These are phyloP conservation scores for Beris chalybata DNA, from an alignment of 2,888 invertebrate species.

Conservation along the genomic window DNA sequence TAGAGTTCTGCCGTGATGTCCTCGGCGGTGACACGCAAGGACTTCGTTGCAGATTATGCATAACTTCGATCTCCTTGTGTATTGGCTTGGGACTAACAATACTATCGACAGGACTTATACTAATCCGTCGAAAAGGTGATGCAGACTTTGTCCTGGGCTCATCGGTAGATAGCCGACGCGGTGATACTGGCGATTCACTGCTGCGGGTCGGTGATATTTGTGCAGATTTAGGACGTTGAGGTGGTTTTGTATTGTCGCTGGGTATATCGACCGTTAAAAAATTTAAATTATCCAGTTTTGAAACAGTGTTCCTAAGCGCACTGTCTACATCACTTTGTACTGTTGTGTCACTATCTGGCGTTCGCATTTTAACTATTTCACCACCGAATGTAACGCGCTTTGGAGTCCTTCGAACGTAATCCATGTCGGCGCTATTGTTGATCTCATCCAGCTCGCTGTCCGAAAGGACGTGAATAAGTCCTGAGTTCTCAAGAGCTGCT, in stretches of 20 bases:
- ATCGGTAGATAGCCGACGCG: constrained; percentile 35
- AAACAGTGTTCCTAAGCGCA: constrained; percentile 9
- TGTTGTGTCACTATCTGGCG: constrained; percentile 79
- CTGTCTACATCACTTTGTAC: constrained; percentile 61
- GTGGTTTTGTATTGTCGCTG: constrained; percentile 54
- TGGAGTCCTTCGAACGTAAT: constrained; percentile 60
- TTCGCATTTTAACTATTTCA: constrained; percentile 82
- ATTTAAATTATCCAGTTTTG: constrained; percentile 42
- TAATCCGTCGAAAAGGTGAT: constrained; percentile 47
- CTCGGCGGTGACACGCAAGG: constrained; percentile 61
- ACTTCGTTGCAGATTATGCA: constrained; percentile 70
- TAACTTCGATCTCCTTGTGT: constrained; percentile 68
- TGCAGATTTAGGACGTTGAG: constrained; percentile 35
- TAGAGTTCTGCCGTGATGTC: constrained; percentile 42
- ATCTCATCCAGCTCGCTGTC: constrained; percentile 64
- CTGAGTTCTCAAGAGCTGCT: constrained; percentile 42
- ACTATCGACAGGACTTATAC: constrained; percentile 58
- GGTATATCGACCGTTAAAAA: constrained; percentile 51
- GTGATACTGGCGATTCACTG: constrained; percentile 38
- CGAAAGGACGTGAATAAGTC: constrained; percentile 64
- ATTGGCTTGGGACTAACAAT: constrained; percentile 55
- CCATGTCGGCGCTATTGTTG: constrained; percentile 39
- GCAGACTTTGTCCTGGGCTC: constrained; percentile 36
- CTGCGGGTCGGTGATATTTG: not conserved
- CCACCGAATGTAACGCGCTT: constrained; percentile 83